Evolutionary conservation across 1,140 invertebrate species (phyloP), one percentile per base, ranked within the genome.

Genomic region (Chymomyza costata): DNA sequence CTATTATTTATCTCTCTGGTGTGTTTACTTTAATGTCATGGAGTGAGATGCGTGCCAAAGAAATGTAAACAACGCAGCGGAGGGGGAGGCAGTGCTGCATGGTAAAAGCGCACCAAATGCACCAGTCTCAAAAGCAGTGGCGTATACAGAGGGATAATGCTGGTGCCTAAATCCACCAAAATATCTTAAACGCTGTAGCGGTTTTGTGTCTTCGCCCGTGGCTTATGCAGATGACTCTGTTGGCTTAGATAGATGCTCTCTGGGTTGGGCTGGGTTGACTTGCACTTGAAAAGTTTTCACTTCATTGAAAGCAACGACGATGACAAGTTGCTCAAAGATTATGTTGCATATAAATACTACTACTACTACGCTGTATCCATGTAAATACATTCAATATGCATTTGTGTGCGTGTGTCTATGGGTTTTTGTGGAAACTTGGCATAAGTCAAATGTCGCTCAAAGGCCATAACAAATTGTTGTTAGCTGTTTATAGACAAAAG

Each of bases 381-480:
- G 3, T 25, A 8, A 5, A 3, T 25, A 25, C 8, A 25, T 25
- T 25, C 21, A 8, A 3, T 3, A 8, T 8, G 21, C 8, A 25
- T 25, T 25, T 3, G 21, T 25, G 21, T 25, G 21, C 8, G 21
- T 25, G 21, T 25, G 21, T 25, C 8, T 25, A n/a, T 44, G 41
- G 41, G 54, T 53, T 54, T 64, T 57, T 56, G 35, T 48, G 19
- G 15, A 46, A 48, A 38, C 62, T 71, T 67, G 55, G 50, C 47
- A 50, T 45, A 68, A 74, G 65, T 76, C 69, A 74, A 73, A 58
- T 74, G 69, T 11, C 21, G 58, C 65, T 53, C 59, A 53, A 19
- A 59, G 59, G 28, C 31, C 34, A 21, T 21, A 46, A 39, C 21
- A 13, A 45, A 53, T 32, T 50, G 34, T 30, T 48, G 34, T 30